Evolutionary conservation across 2,797 vertebrate species (phyloP).

Genomic region (Pristis pectinata): DNA sequence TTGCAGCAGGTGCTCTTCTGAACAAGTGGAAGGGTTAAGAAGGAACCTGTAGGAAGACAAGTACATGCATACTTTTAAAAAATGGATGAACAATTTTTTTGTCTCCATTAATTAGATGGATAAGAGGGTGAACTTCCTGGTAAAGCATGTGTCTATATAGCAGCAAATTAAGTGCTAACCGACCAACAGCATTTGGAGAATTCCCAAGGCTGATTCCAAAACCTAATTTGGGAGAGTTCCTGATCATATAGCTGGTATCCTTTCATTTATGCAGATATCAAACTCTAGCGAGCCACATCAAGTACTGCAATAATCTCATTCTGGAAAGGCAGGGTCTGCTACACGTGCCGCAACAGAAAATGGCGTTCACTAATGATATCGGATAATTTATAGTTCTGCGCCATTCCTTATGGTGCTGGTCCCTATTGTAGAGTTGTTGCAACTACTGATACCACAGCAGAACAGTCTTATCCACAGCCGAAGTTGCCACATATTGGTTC

Average conservation of each 20-base stretch:
- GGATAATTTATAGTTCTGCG: too few species aligned
- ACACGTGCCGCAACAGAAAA: too few species aligned
- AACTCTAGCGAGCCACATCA: too few species aligned
- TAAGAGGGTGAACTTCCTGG: not conserved
- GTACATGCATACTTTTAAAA: not conserved
- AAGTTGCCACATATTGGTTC: too few species aligned
- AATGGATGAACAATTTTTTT: not conserved
- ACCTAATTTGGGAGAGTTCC: not conserved
- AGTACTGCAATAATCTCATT: too few species aligned
- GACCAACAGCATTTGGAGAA: not conserved
- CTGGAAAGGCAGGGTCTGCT: too few species aligned
- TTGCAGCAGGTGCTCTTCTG: slow-evolving; percentile 71
- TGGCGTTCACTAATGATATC: too few species aligned
- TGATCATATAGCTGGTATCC: not conserved
- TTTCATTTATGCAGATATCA: too few species aligned
- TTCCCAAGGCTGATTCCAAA: not conserved
- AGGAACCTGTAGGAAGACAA: slow-evolving; percentile 57
- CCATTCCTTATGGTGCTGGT: too few species aligned
- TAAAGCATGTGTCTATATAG: not conserved
- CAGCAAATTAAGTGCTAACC: not conserved
- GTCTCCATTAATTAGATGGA: not conserved
- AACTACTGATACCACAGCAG: too few species aligned
- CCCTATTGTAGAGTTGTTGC: too few species aligned
- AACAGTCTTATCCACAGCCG: too few species aligned
- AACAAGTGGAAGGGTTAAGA: slow-evolving; percentile 69